Evolutionary conservation across 1,140 invertebrate genomes (phyloP).

Genomic region (Lysiphlebus fabarum): DNA sequence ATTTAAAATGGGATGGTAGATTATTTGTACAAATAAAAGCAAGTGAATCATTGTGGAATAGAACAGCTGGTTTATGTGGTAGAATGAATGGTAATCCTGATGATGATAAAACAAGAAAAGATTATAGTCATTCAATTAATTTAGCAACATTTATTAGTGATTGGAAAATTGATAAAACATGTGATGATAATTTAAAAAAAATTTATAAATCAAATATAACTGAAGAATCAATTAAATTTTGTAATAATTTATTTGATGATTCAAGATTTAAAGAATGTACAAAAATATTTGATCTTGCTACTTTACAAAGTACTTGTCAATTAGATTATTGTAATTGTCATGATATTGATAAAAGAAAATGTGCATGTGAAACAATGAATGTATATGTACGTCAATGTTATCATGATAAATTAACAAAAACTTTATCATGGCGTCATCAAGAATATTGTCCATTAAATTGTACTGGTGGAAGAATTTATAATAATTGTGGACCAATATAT

Average conservation of each 20-base stretch:
- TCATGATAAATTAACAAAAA: conserved; percentile 61
- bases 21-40: conserved; percentile 62
- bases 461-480: conserved; percentile 66
- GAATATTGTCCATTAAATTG: conserved; percentile 72
- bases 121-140: conserved; percentile 54
- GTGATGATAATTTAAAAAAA: conserved; percentile 58
- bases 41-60: conserved; percentile 69
- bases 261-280: conserved; percentile 64
- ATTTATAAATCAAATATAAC: conserved; percentile 43
- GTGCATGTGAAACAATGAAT: conserved; percentile 72
- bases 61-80: conserved; percentile 78
- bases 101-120: conserved; percentile 68
- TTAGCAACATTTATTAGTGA: conserved; percentile 60
- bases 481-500: conserved; percentile 62
- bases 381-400: conserved; percentile 75
- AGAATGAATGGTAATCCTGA: conserved; percentile 65
- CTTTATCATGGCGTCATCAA: conserved; percentile 69
- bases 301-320: conserved; percentile 65
- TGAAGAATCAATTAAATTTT: conserved; percentile 61
- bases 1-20: conserved; percentile 70
- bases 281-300: conserved; percentile 57
- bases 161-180: conserved; percentile 69
- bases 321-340: conserved; percentile 76
- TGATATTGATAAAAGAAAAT: conserved; percentile 58
- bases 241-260: conserved; percentile 62